phyloP scores from a whole-genome alignment of 2,113 vertebrate genomes.

The Brevimyrus niger region DNA sequence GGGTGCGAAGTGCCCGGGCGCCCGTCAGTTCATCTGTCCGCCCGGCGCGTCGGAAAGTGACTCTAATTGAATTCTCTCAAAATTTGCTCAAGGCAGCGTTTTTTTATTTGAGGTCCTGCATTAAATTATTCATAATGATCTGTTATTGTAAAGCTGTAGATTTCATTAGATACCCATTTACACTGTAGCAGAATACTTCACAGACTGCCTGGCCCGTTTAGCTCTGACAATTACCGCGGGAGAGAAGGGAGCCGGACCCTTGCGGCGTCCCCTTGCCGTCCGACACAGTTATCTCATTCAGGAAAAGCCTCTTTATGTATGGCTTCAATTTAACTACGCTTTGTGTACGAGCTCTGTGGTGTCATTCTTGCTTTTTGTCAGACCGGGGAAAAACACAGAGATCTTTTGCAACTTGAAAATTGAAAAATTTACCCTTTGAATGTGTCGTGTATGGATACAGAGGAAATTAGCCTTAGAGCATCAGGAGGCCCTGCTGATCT shows the following conservation, averaged over 20 bases:
- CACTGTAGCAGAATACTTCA: conserved; percentile 17
- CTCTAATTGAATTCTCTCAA: conserved; percentile 29
- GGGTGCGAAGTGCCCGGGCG: background rate
- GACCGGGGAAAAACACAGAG: background rate
- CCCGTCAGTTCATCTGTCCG: conserved; percentile 19
- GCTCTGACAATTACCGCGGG: conserved; percentile 5
- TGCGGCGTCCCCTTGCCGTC: background rate
- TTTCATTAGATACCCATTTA: conserved; percentile 22
- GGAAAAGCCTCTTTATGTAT: background rate
- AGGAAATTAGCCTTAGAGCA: background rate
- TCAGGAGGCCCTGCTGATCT: background rate
- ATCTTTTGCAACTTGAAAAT: conserved; percentile 8
- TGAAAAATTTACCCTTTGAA: background rate
- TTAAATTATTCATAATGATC: conserved; percentile 46
- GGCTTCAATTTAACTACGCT: background rate
- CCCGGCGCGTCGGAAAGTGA: conserved; percentile 16
- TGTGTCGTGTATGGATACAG: background rate
- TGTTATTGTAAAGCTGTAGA: conserved; percentile 39
- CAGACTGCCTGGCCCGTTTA: background rate
- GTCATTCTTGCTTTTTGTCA: conserved; percentile 12
- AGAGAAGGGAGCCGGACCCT: background rate
- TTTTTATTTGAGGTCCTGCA: conserved; percentile 36
- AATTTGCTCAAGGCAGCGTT: conserved; percentile 31
- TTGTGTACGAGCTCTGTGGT: background rate
- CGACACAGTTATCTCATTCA: background rate